Conservation (phyloP, 2,113 vertebrate genomes). For the Forbesichthys agassizii region DNA sequence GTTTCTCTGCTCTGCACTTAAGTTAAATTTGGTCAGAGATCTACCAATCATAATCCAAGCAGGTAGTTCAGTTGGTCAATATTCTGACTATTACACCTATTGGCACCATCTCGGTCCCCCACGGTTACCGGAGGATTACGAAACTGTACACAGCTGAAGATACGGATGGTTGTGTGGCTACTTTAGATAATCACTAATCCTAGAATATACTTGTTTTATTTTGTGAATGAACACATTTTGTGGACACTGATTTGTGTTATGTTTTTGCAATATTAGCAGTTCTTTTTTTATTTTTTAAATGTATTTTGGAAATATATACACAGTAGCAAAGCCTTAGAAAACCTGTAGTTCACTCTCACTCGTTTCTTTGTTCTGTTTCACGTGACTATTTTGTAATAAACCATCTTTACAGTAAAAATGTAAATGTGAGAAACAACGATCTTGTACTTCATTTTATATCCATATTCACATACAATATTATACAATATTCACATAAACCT, state of each 20-base stretch:
- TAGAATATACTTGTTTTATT: conserved; percentile 10
- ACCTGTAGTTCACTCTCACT: conserved; percentile 52
- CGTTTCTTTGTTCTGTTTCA: conserved; percentile 33
- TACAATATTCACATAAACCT: not conserved
- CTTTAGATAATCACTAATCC: not conserved
- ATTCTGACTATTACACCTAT: too few relatives aligned
- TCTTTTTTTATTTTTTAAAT: too few relatives aligned
- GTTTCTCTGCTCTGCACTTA: too few relatives aligned
- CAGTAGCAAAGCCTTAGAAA: conserved; percentile 81
- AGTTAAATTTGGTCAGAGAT: too few relatives aligned
- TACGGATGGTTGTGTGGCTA: not conserved
- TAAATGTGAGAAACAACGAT: conserved; percentile 55
- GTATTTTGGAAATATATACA: conserved; percentile 65
- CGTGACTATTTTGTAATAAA: conserved; percentile 83
- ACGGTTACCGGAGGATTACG: too few relatives aligned
- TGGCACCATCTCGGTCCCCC: too few relatives aligned
- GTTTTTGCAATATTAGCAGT: conserved; percentile 29
- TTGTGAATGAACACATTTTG: conserved; percentile 2
- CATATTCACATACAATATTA: too few relatives aligned
- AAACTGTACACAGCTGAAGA: too few relatives aligned
- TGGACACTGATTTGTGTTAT: conserved; percentile 9
- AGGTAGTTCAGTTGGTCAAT: too few relatives aligned
- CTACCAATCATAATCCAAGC: too few relatives aligned
- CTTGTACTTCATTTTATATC: not conserved
- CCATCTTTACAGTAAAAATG: conserved; percentile 84